These are phyloP conservation scores for Neodon shergylaensis DNA, from an alignment of 2,113 vertebrate species.

Conservation along the genomic window DNA sequence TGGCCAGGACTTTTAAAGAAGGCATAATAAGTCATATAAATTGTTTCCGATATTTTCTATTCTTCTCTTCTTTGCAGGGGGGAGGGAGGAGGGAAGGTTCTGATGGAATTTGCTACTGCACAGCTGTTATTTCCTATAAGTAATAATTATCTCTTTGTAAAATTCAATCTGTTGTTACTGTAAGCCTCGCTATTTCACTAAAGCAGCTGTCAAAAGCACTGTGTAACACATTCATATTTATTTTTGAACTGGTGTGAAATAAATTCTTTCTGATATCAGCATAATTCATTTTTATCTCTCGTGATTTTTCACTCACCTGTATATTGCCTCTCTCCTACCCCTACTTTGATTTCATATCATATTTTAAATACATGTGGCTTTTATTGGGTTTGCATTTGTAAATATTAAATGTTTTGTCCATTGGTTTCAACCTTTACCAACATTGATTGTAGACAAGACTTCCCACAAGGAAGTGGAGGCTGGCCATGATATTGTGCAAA, in stretches of 20 bases:
- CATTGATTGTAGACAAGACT: neutral
- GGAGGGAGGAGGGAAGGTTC: neutral
- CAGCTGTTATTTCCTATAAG: conserved; percentile 43
- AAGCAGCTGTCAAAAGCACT: conserved; percentile 44
- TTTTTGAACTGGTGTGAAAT: conserved; percentile 40
- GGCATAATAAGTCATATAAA: neutral
- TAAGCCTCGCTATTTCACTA: conserved; percentile 16
- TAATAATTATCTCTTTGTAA: conserved; percentile 58
- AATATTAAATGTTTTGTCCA: neutral
- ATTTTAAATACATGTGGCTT: neutral
- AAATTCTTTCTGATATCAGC: neutral
- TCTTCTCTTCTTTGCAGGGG: neutral
- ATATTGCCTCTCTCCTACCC: neutral
- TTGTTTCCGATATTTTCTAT: neutral
- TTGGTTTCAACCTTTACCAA: neutral
- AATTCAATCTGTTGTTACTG: conserved; percentile 52
- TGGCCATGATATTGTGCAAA: neutral
- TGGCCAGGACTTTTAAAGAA: neutral
- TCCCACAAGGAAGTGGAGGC: neutral
- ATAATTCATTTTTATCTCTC: conserved; percentile 47
- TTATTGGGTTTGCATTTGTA: neutral
- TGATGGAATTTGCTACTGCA: neutral
- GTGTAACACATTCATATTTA: neutral
- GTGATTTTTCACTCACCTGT: neutral
- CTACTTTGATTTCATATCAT: neutral